A percentile compares a stretch with the other conserved stretches of the same genome.
These are phyloP conservation scores for Asbolus verrucosus DNA, from an alignment of 1,140 invertebrate species.

Conservation along the genomic window DNA sequence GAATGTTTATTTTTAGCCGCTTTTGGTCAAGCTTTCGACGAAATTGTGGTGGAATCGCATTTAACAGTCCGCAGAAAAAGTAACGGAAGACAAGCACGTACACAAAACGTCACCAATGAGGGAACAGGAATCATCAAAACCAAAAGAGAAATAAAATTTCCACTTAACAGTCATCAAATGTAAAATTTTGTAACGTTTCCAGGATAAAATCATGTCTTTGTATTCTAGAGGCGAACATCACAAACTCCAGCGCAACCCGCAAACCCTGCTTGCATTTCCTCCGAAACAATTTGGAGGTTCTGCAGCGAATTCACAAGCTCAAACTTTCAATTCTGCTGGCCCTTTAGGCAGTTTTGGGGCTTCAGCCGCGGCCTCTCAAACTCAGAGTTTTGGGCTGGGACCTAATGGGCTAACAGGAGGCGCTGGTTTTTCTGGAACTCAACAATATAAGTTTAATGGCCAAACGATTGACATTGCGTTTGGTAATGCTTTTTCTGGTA, in stretches of 20 bases:
- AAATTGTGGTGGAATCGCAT: slow-evolving; percentile 59
- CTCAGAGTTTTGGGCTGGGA: slow-evolving; percentile 1
- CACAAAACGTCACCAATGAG: slow-evolving; percentile 38
- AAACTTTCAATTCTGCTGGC: slow-evolving; percentile 33
- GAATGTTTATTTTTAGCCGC: slow-evolving; percentile 54
- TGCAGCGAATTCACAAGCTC: slow-evolving; percentile 24
- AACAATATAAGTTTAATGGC: slow-evolving; percentile 34
- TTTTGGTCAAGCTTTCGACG: slow-evolving; percentile 57
- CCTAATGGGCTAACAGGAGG: background rate
- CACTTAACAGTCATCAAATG: background rate
- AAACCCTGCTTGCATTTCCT: background rate
- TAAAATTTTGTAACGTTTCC: background rate
- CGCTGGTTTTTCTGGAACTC: slow-evolving; percentile 25
- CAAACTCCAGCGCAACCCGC: background rate
- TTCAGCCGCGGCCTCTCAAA: slow-evolving; percentile 14
- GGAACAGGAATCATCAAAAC: slow-evolving; percentile 18
- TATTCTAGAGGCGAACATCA: too few species aligned
- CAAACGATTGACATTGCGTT: slow-evolving; percentile 33
- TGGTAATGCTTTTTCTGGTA: background rate
- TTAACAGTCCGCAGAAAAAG: slow-evolving; percentile 54
- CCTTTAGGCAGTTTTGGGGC: slow-evolving; percentile 32
- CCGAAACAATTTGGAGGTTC: slow-evolving; percentile 3
- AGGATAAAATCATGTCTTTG: too few species aligned
- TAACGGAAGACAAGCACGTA: slow-evolving; percentile 47
- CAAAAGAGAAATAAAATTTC: slow-evolving; percentile 19